phyloP scores from a whole-genome alignment of 2,888 invertebrate species.

The Nemapogon koenigi region DNA sequence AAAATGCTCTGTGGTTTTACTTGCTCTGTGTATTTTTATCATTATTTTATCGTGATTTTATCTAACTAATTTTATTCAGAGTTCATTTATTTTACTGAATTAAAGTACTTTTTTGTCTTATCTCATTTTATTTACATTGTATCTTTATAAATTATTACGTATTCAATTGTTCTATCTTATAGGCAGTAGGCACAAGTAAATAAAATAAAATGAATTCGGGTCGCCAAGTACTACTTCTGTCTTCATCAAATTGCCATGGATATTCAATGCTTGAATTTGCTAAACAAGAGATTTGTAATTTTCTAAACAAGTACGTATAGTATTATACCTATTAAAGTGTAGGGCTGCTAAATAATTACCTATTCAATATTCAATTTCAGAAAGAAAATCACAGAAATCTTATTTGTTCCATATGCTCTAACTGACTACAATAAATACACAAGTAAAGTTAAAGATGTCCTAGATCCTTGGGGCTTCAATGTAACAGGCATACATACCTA shows the following conservation, averaged over 20 bases:
- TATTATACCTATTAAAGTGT: neutral
- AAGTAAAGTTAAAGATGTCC: conserved; percentile 59
- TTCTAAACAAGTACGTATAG: conserved; percentile 65
- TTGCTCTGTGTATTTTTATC: too few relatives aligned
- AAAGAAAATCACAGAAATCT: conserved; percentile 66
- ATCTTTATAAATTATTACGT: too few relatives aligned
- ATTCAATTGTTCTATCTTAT: too few relatives aligned
- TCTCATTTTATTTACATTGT: too few relatives aligned
- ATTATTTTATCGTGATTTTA: too few relatives aligned
- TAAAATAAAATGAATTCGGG: conserved; percentile 20
- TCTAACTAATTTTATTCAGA: too few relatives aligned
- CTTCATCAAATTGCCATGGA: conserved; percentile 74
- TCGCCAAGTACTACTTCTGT: conserved; percentile 68
- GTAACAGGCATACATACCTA: conserved; percentile 72
- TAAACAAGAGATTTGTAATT: conserved; percentile 65
- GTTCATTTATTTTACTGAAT: too few relatives aligned
- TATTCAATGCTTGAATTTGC: conserved; percentile 71
- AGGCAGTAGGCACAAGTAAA: neutral
- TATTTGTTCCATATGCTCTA: conserved; percentile 80
- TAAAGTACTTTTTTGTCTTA: neutral
- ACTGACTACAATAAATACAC: conserved; percentile 72
- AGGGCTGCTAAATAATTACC: neutral
- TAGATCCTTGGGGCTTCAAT: conserved; percentile 70
- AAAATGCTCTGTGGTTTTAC: too few relatives aligned
- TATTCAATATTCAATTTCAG: conserved; percentile 44